Evolutionary conservation across 1,140 invertebrate genomes (phyloP).

Genomic region (Listronotus bonariensis): DNA sequence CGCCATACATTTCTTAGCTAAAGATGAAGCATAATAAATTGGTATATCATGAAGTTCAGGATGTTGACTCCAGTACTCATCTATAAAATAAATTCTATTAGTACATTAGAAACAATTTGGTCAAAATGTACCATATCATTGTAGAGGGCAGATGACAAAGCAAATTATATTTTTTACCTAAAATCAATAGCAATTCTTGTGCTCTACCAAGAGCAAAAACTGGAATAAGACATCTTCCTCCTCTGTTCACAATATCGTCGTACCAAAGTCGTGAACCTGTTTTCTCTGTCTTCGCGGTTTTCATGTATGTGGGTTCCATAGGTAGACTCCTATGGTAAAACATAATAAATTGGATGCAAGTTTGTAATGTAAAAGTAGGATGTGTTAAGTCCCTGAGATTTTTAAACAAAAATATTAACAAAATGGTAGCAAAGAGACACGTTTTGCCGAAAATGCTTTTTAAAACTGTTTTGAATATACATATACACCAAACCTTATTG

Average conservation of each 20-base stretch:
- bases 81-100: slow-evolving; percentile 57
- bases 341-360: too few relatives aligned
- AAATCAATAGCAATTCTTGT: slow-evolving; percentile 93
- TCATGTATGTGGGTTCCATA: slow-evolving; percentile 99
- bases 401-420: too few relatives aligned
- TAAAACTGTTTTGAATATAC: too few relatives aligned
- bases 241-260: slow-evolving; percentile 95
- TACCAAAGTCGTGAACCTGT: slow-evolving; percentile 91
- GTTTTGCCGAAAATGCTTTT: too few relatives aligned
- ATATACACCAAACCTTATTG: too few relatives aligned
- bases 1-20: slow-evolving; percentile 99
- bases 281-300: slow-evolving; percentile 94
- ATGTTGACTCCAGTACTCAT: slow-evolving; percentile 98
- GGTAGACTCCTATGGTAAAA: slow-evolving; percentile 81
- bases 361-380: too few relatives aligned
- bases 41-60: slow-evolving; percentile 98
- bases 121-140: too few relatives aligned
- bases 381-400: too few relatives aligned
- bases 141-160: slow-evolving; percentile 26
- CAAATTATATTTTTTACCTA: slow-evolving; percentile 61
- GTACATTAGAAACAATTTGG: too few relatives aligned
- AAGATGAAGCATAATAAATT: slow-evolving; percentile 98
- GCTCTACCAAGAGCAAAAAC: slow-evolving; percentile 98
- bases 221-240: slow-evolving; percentile 96
- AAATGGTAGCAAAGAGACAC: too few relatives aligned